Evolutionary conservation across 1,140 invertebrate species (phyloP), one percentile per base, ranked within the genome.

Genomic region (Cotesia typhae): DNA sequence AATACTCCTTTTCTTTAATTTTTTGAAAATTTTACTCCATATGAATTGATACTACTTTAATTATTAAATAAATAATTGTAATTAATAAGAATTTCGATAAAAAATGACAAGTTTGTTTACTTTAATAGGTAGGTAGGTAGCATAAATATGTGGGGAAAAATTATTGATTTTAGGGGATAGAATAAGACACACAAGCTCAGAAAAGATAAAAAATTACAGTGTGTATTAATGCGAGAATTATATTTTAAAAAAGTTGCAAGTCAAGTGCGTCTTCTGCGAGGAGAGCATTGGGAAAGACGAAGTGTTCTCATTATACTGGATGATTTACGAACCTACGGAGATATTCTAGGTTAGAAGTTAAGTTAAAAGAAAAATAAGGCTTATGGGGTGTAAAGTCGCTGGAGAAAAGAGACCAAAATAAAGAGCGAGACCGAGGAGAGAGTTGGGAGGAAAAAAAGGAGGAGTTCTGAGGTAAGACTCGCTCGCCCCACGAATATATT

Each of bases 321-420:
- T 86, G 85, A 87, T 86, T 86, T 86, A 87, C 83, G 82, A 80
- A 79, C 80, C 79, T 81, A 79, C 76, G 77, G 77, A 83, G 81
- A 81, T 74, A 71, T 84, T 85, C 83, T 85, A 81, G 80, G 82
- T 84, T 84, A 84, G 80, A 82, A 82, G 81, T 81, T 84, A 85
- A 86, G 84, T 86, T 86, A 85, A 87, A 87, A 85, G 85, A 87
- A 87, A 87, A 87, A 87, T 87, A 87, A 85, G 79, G 84, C 84
- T 86, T 85, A 85, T 81, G 80, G 85, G 84, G 83, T 85, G 81
- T 81, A 85, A 85, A 85, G 83, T 86, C 77, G 75, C 70, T 77
- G 76, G 72, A 37, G 35, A 74, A 70, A 66, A 67, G 38, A 68
- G 28, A 60, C 12, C n/a, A 67, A 75, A 70, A 68, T 47, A 75